Base-by-base conservation (phyloP, 2,113 vertebrate genomes). In the Mustela lutreola region DNA sequence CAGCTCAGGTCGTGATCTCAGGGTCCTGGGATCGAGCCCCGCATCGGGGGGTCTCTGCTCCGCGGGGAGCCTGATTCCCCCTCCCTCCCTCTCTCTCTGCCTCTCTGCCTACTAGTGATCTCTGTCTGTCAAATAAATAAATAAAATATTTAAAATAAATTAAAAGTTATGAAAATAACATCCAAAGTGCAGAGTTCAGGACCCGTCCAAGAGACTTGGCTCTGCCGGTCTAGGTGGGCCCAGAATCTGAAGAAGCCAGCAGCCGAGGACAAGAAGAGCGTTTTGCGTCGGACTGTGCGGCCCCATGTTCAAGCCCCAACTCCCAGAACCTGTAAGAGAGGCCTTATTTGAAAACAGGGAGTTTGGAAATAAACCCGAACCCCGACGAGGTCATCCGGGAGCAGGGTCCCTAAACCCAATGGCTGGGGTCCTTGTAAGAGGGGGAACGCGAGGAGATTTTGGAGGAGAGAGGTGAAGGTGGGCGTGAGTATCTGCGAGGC, bases 281-380 rank as follows among this genome's bases (percentile, higher is more conserved):
- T n/a, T 0, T 1, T 8, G 36, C 39, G 60, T 9, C 28, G 58
- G 19, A 11, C 5, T 5, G 3, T 45, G n/a, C 5, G 22, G 36
- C 48, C 15, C 56, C 67, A 6, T 1, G 42, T 6, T n/a, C 11
- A 11, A 14, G 62, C 28, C 63, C 28, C 10, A 18, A 24, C 36
- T n/a, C 45, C 48, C 39, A 8, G 36, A 21, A 53, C 33, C 89
- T 70, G 4, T 19, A 36, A 19, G 15, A 1, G 36, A 16, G 73
- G 45, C 12, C 63, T 81, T 48, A 45, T 63, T 28, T 86, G 63
- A n/a, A 79, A 94, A 73, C 6, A 45, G n/a, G 39, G 21, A 22
- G 22, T 45, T 79, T 42, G 39, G 45, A 63, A 67, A 48, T 31
- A 7, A 19, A 8, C 36, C 33, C 1, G 48, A 65, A 24, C 24